These are phyloP conservation scores for Esperia sulphurella DNA, from an alignment of 2,888 invertebrate species.

Conservation along the genomic window DNA sequence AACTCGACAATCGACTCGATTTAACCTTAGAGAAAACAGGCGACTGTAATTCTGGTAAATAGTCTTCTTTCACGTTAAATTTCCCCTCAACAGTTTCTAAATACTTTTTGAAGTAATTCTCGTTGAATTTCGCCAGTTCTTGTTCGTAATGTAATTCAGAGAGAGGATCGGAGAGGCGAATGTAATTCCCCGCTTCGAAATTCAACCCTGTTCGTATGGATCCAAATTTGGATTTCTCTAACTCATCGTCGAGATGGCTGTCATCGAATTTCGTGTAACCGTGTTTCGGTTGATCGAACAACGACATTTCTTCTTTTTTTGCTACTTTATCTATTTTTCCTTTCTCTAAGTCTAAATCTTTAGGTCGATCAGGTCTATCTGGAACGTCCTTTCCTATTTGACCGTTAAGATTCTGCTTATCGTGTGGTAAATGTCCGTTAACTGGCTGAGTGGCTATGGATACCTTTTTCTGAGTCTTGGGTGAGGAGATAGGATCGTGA, in stretches of 20 bases:
- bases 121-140: conserved; percentile 68
- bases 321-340: conserved; percentile 33
- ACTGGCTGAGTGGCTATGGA: conserved; percentile 34
- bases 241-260: conserved; percentile 41
- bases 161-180: conserved; percentile 60
- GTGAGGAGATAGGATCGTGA: conserved; percentile 28
- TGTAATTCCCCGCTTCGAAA: conserved; percentile 60
- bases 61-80: conserved; percentile 60
- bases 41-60: conserved; percentile 68
- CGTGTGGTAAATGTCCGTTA: conserved; percentile 15
- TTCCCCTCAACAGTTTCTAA: conserved; percentile 58
- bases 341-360: conserved; percentile 54
- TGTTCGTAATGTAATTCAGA: conserved; percentile 63
- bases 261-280: conserved; percentile 49
- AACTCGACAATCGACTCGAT: conserved; percentile 51
- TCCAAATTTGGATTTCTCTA: conserved; percentile 68
- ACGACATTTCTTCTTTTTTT: conserved; percentile 38
- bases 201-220: conserved; percentile 53
- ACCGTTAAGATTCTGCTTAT: not conserved
- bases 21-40: conserved; percentile 71
- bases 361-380: conserved; percentile 36
- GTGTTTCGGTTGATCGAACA: conserved; percentile 46
- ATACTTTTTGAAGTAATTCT: conserved; percentile 62
- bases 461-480: conserved; percentile 54
- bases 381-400: not conserved